Conservation (phyloP, 35 echinoderm and acorn worm species). For the Heliocidaris tuberculata region DNA sequence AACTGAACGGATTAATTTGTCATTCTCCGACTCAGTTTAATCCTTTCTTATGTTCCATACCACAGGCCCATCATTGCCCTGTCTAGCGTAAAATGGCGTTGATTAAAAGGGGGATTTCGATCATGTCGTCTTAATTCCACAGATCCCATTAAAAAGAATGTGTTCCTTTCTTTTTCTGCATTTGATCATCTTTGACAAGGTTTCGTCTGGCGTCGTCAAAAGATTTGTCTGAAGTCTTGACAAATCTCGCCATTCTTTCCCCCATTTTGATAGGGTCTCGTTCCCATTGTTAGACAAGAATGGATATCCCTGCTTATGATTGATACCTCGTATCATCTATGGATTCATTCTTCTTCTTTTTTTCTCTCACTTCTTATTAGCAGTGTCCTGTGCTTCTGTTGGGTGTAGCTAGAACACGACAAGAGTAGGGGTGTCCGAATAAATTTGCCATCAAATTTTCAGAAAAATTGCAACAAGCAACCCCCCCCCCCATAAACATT, state of each 20-base stretch:
- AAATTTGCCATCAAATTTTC: no score
- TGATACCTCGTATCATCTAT: background rate
- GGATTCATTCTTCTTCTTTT: background rate
- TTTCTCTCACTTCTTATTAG: background rate
- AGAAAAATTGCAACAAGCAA: no score
- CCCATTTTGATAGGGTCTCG: background rate
- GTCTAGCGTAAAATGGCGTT: conserved; percentile 26
- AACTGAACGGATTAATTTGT: background rate
- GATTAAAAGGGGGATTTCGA: background rate
- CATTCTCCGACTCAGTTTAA: background rate
- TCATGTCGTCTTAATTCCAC: background rate
- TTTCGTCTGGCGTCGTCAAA: background rate
- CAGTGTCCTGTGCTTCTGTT: background rate
- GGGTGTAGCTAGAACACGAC: background rate
- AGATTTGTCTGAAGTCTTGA: background rate
- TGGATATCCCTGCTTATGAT: background rate
- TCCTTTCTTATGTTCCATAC: background rate
- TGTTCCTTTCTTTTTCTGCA: background rate
- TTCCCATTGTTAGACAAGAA: background rate
- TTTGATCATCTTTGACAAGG: background rate
- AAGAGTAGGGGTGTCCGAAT: no score
- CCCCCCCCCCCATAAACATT: no score
- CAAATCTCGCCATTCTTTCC: background rate
- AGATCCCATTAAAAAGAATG: conserved; percentile 17
- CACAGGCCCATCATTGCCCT: background rate